These are phyloP conservation scores for Carpatolechia fugitivella DNA, from an alignment of 2,888 invertebrate species.

Conservation along the genomic window DNA sequence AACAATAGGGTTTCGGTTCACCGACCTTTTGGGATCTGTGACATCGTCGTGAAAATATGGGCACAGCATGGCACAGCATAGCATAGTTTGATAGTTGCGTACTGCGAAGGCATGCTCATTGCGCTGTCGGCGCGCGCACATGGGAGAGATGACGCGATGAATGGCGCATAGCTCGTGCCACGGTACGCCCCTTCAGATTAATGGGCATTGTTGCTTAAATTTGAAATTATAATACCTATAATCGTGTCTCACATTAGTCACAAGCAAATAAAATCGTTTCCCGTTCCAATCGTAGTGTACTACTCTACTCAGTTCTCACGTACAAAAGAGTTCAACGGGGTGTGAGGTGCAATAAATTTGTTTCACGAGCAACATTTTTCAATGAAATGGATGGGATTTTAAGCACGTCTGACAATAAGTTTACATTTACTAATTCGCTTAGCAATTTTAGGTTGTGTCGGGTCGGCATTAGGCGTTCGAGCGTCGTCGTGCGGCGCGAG, in stretches of 20 bases:
- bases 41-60: conserved; percentile 73
- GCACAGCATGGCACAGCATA: conserved; percentile 47
- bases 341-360: background rate
- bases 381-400: background rate
- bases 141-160: conserved; percentile 56
- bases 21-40: conserved; percentile 73
- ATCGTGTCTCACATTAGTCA: conserved; percentile 53
- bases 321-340: conserved; percentile 17
- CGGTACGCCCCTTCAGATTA: conserved; percentile 65
- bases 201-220: conserved; percentile 61
- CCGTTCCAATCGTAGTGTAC: background rate
- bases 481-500: conserved; percentile 45
- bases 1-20: conserved; percentile 74
- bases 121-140: conserved; percentile 18
- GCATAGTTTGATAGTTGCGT: conserved; percentile 50
- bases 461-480: conserved; percentile 24
- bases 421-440: conserved; percentile 21
- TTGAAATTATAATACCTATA: conserved; percentile 61
- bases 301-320: background rate
- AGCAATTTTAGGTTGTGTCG: conserved; percentile 24
- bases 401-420: conserved; percentile 14
- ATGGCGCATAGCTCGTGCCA: conserved; percentile 61
- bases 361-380: conserved; percentile 4
- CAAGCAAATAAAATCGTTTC: conserved; percentile 20
- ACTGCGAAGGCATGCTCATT: conserved; percentile 22